phyloP scores from a whole-genome alignment of 2,797 vertebrate genomes.

The Paguma larvata region DNA sequence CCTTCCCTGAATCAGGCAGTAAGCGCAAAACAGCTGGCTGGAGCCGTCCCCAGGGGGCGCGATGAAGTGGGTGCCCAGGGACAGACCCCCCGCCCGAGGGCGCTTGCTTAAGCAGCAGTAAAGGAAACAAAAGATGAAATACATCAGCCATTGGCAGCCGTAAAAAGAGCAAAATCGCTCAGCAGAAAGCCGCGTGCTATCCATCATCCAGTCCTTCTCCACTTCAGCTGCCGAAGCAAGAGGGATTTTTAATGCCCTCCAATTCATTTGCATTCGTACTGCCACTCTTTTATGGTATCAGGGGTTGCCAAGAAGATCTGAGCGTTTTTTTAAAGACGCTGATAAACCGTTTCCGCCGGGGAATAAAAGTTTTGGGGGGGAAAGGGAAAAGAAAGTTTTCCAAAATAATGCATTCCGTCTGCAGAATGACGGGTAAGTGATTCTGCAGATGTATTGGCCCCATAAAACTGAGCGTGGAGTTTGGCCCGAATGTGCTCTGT shows the following conservation, averaged over 20 bases:
- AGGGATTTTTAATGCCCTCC: slow-evolving; percentile 78
- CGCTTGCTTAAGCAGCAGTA: slow-evolving; percentile 79
- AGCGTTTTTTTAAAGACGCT: slow-evolving; percentile 74
- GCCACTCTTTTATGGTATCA: slow-evolving; percentile 72
- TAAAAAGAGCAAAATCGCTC: slow-evolving; percentile 83
- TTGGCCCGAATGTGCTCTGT: slow-evolving; percentile 62
- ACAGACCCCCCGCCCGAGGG: slow-evolving; percentile 71
- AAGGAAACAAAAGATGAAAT: slow-evolving; percentile 86
- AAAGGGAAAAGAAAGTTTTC: slow-evolving; percentile 79
- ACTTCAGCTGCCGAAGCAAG: slow-evolving; percentile 74
- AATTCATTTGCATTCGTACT: slow-evolving; percentile 78
- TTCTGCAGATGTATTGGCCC: slow-evolving; percentile 77
- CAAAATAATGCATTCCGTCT: slow-evolving; percentile 74
- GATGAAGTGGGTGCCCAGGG: slow-evolving; percentile 73
- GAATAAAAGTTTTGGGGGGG: slow-evolving; percentile 73
- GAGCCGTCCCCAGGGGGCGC: neutral
- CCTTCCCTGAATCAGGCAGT: slow-evolving; percentile 50
- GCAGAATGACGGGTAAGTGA: slow-evolving; percentile 72
- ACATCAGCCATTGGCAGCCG: slow-evolving; percentile 81
- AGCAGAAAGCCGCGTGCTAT: slow-evolving; percentile 74
- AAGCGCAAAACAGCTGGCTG: slow-evolving; percentile 70
- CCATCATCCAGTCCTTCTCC: slow-evolving; percentile 78
- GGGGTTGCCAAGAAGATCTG: slow-evolving; percentile 83
- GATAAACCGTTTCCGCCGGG: slow-evolving; percentile 76
- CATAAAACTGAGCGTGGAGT: slow-evolving; percentile 74